Evolutionary conservation across 2,888 invertebrate genomes (phyloP).

Genomic region (Taenaris catops): DNA sequence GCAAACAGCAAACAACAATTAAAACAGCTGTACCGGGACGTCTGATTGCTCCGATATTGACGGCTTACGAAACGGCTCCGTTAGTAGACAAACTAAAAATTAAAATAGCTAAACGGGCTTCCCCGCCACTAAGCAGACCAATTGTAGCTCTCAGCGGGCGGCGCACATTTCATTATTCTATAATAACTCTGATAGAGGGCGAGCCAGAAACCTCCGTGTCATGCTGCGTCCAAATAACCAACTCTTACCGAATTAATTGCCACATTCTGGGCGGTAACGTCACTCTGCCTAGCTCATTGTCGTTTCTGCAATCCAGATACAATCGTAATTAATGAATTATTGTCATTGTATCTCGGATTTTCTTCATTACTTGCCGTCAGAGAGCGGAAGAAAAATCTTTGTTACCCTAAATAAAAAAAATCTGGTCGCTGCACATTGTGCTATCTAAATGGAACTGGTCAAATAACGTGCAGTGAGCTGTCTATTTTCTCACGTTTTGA

Average conservation of each 20-base stretch:
- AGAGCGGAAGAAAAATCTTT: slow-evolving; percentile 1
- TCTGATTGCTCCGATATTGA: slow-evolving; percentile 44
- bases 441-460: too few relatives aligned
- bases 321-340: slow-evolving; percentile 37
- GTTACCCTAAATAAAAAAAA: too few relatives aligned
- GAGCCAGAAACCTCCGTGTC: slow-evolving; percentile 58
- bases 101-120: slow-evolving; percentile 75
- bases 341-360: slow-evolving; percentile 22
- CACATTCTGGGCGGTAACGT: slow-evolving; percentile 68
- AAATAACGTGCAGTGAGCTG: too few relatives aligned
- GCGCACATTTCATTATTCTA: slow-evolving; percentile 76
- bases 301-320: slow-evolving; percentile 35
- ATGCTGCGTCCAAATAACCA: slow-evolving; percentile 62
- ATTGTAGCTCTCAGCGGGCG: slow-evolving; percentile 76
- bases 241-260: slow-evolving; percentile 73
- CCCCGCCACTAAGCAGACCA: slow-evolving; percentile 72
- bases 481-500: too few relatives aligned
- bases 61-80: slow-evolving; percentile 63
- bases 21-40: slow-evolving; percentile 18
- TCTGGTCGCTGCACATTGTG: too few relatives aligned
- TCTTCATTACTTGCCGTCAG: background rate
- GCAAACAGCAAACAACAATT: slow-evolving; percentile 20
- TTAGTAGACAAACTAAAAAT: slow-evolving; percentile 78
- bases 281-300: slow-evolving; percentile 45
- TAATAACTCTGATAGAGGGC: slow-evolving; percentile 71